Evolutionary conservation across 2,797 vertebrate species (phyloP), one percentile per base, ranked within the genome.

Genomic region (Tangara arthus): DNA sequence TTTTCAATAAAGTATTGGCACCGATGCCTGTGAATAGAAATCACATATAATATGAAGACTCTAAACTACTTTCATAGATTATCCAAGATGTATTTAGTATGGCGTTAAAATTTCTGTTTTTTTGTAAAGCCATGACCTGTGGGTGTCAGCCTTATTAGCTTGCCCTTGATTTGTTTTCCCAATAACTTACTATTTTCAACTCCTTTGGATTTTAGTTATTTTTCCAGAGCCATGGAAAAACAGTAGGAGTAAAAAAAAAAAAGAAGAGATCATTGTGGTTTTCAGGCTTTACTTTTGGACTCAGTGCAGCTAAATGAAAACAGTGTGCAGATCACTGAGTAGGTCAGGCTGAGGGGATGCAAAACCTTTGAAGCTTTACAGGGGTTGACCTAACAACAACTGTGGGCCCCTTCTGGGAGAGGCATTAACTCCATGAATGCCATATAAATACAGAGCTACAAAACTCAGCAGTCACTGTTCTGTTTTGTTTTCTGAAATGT

Each of bases 331-430:
- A 97, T 97, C 96, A 97, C 87, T 93, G 97, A 98, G 97, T 90
- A 94, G 97, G 98, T 98, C 98, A 98, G 97, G 97, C 97, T 87
- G 97, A 97, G 93, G 96, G 97, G 97, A 97, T 95, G 93, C 57
- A 95, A 98, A 97, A 96, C 96, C 98, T 99, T 99, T 99, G 99
- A 99, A 99, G 98, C 98, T 98, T 98, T 98, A 97, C 97, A 98
- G 98, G 98, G 98, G 98, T 98, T 98, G 98, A 98, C 98, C 98
- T 98, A 98, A 98, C 98, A 98, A 97, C 98, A 97, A 97, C 98
- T 97, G 96, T 96, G 97, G 98, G 98, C 98, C 98, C 97, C 98
- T 98, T 97, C 97, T 87, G 87, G 93, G 97, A 97, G 96, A 94
- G 96, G 95, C 90, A 93, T 98, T 98, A 98, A 98, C 97, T 97